A percentile compares a stretch with the other conserved stretches of the same genome.
Conservation (phyloP, 2,888 invertebrate genomes). For the Hoplodrina ambigua region DNA sequence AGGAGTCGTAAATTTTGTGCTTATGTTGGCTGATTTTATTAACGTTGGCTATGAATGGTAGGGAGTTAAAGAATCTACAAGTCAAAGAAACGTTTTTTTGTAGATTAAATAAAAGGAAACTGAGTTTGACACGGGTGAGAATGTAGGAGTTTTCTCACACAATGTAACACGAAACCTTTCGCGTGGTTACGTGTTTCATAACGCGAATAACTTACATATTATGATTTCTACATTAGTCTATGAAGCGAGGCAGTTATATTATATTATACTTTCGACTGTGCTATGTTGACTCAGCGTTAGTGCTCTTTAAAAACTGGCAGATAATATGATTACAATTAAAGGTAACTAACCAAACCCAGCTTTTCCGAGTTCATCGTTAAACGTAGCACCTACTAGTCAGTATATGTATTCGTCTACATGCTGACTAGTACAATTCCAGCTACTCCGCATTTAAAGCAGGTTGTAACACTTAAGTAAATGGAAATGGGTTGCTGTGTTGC, state of each 20-base stretch:
- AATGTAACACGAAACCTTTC: background rate
- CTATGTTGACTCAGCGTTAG: no score
- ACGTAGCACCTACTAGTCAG: conserved; percentile 7
- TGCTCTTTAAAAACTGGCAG: no score
- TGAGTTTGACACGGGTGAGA: background rate
- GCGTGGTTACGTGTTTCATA: background rate
- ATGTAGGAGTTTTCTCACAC: background rate
- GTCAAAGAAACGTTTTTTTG: conserved; percentile 10
- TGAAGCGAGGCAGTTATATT: no score
- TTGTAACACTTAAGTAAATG: conserved; percentile 56
- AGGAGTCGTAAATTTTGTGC: conserved; percentile 51
- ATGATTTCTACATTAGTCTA: background rate
- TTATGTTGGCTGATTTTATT: conserved; percentile 56
- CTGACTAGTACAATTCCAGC: conserved; percentile 31
- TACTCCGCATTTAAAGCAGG: conserved; percentile 54
- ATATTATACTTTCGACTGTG: no score
- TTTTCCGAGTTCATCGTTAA: conserved; percentile 15
- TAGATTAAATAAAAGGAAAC: background rate
- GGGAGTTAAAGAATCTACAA: conserved; percentile 33
- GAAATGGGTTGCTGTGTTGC: conserved; percentile 52
- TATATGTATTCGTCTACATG: conserved; percentile 11
- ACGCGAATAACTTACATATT: background rate
- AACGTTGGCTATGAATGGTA: conserved; percentile 37
- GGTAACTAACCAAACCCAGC: conserved; percentile 12
- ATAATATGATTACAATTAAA: background rate